phyloP scores from a whole-genome alignment of 2,797 vertebrate genomes.

The Neoniphon sammara region DNA sequence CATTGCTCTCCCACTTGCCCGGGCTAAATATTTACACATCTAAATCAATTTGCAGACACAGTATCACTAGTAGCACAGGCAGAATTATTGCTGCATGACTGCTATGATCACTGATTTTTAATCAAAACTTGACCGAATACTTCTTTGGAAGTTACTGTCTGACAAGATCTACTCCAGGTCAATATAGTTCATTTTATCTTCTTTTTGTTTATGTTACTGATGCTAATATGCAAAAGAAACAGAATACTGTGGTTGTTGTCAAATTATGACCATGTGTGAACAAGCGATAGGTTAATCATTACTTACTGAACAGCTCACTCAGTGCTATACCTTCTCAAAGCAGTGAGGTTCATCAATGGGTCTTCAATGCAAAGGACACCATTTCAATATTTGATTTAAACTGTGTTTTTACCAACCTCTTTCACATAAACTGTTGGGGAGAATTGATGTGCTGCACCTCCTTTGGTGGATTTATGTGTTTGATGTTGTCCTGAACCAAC shows the following conservation, averaged over 20 bases:
- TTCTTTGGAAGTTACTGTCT: no score
- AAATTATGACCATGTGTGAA: no score
- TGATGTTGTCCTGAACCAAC: slow-evolving; percentile 75
- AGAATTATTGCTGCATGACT: background rate
- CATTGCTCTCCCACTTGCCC: background rate
- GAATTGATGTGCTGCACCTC: slow-evolving; percentile 51
- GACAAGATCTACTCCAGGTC: no score
- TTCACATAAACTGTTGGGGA: slow-evolving; percentile 17
- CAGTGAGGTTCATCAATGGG: background rate
- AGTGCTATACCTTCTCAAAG: background rate
- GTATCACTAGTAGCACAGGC: background rate
- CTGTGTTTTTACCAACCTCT: slow-evolving; percentile 5
- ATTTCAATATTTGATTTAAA: slow-evolving; percentile 12
- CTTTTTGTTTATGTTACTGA: no score
- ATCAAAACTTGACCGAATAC: background rate
- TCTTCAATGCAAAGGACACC: background rate
- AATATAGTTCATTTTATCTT: no score
- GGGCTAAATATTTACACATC: slow-evolving; percentile 10
- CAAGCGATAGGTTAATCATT: background rate
- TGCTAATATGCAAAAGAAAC: no score
- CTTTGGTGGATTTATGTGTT: slow-evolving; percentile 69
- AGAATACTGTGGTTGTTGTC: no score
- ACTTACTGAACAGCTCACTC: background rate
- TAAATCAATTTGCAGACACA: background rate
- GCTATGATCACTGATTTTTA: background rate